Conservation (phyloP, 2,797 vertebrate species). For the Iguana delicatissima region DNA sequence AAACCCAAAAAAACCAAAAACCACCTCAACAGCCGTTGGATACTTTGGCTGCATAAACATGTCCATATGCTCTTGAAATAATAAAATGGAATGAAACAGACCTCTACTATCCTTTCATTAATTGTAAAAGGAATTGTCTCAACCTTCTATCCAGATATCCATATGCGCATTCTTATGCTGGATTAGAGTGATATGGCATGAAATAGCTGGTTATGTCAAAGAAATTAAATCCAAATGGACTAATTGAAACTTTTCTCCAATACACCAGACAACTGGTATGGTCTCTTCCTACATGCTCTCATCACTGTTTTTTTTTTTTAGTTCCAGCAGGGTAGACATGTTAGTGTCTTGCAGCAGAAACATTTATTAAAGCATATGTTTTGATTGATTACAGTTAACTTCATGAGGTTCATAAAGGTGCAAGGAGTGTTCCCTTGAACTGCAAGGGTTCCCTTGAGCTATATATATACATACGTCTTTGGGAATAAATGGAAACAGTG, state of each 20-base stretch:
- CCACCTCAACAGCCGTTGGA: not conserved
- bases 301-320: not conserved
- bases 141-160: not conserved
- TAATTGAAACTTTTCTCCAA: not conserved
- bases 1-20: constrained; percentile 24
- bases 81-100: not conserved
- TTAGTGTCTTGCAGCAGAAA: not conserved
- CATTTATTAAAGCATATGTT: not conserved
- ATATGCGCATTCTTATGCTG: not conserved
- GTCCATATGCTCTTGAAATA: constrained; percentile 34
- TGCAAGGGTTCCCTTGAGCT: not conserved
- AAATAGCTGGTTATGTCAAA: not conserved
- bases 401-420: too few relatives aligned
- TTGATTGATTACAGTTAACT: too few relatives aligned
- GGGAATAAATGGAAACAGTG: not conserved
- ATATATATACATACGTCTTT: not conserved
- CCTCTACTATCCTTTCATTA: constrained; percentile 30
- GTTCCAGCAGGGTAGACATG: too few relatives aligned
- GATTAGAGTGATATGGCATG: not conserved
- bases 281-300: not conserved
- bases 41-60: not conserved
- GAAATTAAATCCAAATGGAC: not conserved
- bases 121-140: not conserved
- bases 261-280: not conserved
- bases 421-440: not conserved